Evolutionary conservation across 1,140 invertebrate genomes (phyloP).

Genomic region (Aleiodes sp.): DNA sequence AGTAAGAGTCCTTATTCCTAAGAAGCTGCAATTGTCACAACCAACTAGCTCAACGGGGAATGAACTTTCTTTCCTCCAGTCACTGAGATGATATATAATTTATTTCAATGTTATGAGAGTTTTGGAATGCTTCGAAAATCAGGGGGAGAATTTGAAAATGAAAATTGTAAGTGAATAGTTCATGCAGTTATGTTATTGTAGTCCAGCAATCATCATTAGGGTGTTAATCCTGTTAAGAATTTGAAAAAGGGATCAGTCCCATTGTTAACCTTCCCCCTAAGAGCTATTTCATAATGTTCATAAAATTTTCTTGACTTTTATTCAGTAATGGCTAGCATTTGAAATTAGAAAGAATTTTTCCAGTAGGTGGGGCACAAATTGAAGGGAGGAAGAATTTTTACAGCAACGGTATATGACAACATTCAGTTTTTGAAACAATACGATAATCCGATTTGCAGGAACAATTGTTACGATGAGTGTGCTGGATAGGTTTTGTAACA

Average conservation of each 20-base stretch:
- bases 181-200: not conserved
- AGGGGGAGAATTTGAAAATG: not conserved
- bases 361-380: too few relatives aligned
- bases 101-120: not conserved
- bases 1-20: not conserved
- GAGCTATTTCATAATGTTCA: not conserved
- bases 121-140: not conserved
- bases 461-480: not conserved
- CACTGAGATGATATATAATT: not conserved
- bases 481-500: not conserved
- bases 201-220: conserved; percentile 24
- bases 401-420: not conserved
- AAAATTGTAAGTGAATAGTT: not conserved
- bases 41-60: not conserved
- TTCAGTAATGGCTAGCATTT: not conserved
- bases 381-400: too few relatives aligned
- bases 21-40: not conserved
- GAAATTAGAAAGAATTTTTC: not conserved
- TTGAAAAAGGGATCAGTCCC: not conserved
- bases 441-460: not conserved
- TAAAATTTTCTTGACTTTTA: not conserved
- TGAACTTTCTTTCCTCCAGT: not conserved
- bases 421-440: not conserved
- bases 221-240: conserved; percentile 25
- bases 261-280: not conserved